phyloP scores from a whole-genome alignment of 2,888 invertebrate genomes.

The Adela reaumurella region DNA sequence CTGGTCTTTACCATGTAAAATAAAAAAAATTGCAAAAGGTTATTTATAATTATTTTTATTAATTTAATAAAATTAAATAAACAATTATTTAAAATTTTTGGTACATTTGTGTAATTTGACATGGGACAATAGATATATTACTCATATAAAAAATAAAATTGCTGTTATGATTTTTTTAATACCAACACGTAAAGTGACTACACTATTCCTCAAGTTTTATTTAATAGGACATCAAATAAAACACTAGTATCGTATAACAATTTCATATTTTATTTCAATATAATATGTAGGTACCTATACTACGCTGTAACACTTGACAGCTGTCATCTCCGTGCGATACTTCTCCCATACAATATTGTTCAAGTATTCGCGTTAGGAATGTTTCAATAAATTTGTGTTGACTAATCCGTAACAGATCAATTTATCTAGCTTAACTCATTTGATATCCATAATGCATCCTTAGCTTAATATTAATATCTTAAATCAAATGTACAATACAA shows the following conservation, averaged over 20 bases:
- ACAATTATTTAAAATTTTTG: conserved; percentile 4
- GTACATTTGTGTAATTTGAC: not conserved
- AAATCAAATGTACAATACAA: not conserved
- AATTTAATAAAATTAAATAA: not conserved
- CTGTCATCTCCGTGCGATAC: not conserved
- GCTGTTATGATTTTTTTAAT: too few species aligned
- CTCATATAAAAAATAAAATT: too few species aligned
- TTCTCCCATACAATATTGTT: not conserved
- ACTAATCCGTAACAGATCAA: not conserved
- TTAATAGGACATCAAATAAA: not conserved
- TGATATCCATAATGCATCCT: not conserved
- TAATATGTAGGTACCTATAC: not conserved
- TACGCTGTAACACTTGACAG: not conserved
- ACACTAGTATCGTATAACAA: not conserved
- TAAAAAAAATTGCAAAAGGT: too few species aligned
- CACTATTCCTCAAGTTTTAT: too few species aligned
- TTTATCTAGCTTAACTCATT: not conserved
- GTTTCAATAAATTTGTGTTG: not conserved
- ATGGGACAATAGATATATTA: too few species aligned
- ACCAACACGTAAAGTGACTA: too few species aligned
- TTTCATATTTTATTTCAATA: not conserved
- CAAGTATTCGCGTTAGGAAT: not conserved
- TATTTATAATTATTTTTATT: too few species aligned
- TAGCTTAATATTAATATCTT: too few species aligned
- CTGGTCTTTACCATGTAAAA: too few species aligned